These are phyloP conservation scores for Micronycteris hirsuta DNA, from an alignment of 2,113 vertebrate genomes.

Conservation along the genomic window DNA sequence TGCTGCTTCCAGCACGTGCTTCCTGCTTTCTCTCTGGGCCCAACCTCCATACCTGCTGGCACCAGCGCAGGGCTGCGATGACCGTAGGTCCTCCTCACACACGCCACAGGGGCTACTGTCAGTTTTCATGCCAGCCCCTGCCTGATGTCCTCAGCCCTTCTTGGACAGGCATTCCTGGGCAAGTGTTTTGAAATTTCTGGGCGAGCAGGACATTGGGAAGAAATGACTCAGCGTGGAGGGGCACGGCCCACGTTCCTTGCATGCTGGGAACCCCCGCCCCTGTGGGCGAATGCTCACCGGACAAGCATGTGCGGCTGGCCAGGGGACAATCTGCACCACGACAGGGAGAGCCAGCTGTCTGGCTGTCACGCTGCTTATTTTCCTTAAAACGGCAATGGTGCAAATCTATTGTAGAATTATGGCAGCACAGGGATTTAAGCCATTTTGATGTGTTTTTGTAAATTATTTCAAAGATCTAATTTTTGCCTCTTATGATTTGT, in stretches of 20 bases:
- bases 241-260: background rate
- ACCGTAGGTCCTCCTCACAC: background rate
- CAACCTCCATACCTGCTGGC: background rate
- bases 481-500: background rate
- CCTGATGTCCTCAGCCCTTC: background rate
- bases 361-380: background rate
- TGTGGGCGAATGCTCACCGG: background rate
- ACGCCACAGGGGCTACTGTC: background rate
- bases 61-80: background rate
- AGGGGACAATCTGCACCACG: background rate
- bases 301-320: background rate
- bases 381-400: background rate
- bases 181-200: background rate
- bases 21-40: background rate
- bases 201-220: background rate
- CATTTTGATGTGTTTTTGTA: slow-evolving; percentile 1
- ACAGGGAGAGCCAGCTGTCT: background rate
- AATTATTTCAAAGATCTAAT: slow-evolving; percentile 35
- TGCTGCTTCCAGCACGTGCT: too few species aligned
- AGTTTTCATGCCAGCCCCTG: background rate
- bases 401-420: background rate
- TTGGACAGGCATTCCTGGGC: background rate
- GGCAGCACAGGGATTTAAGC: background rate
- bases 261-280: background rate
- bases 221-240: background rate